Evolutionary conservation across 2,113 vertebrate species (phyloP), one percentile per base, ranked within the genome.

Genomic region (Bufo bufo): DNA sequence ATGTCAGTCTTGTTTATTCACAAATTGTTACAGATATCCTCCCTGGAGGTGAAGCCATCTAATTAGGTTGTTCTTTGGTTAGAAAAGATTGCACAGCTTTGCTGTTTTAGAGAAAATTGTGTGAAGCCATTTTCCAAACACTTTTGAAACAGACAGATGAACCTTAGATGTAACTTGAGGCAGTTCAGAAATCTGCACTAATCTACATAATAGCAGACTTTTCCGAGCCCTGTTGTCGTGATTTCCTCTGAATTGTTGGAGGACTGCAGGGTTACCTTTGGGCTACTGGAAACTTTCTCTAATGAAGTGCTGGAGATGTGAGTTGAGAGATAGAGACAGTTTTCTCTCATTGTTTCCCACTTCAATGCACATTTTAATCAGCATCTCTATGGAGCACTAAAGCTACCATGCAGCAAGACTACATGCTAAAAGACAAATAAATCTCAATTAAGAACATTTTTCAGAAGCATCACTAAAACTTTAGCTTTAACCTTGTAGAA

Each of bases 1-100:
- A 84, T 89, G 87, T 89, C 87, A 89, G 87, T 84, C 87, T 78
- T 89, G 87, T 89, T 89, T 89, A 89, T 89, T 89, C 87, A 89
- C 82, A 89, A 89, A 89, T 78, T 89, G 87, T 84, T 89, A 89
- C 87, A 84, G 59, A 89, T 89, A 78, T 84, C 87, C 87, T 89
- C 87, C 87, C 87, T 78, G 75, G 87, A 89, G 87, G 87, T 89
- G 81, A 89, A 78, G 47, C 23, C 43, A 33, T 79, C 81, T 89
- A 89, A 89, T 89, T 89, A 89, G 87, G 77, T 89, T 89, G 87
- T 89, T 89, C 87, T 89, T 84, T 56, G 71, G 87, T 50, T 69
- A 49, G 47, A 77, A 89, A 89, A 84, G 71, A 84, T 84, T 89
- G 74, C 72, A 66, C 20, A 65, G 87, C 58, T 89, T 65, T 78